These are phyloP conservation scores for Hyles lineata DNA, from an alignment of 2,888 invertebrate species.

Conservation along the genomic window DNA sequence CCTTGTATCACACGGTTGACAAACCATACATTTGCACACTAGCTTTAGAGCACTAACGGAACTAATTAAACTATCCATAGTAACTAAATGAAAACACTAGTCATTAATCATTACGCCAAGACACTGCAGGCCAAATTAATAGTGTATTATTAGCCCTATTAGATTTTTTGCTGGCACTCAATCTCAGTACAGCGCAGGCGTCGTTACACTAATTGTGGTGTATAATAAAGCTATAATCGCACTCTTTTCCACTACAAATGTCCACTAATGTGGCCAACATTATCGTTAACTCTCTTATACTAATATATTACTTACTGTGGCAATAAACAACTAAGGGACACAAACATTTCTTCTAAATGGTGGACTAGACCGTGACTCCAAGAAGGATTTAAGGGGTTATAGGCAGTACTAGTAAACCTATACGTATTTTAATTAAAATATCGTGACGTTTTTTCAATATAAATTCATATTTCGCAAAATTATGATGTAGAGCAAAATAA, in stretches of 20 bases:
- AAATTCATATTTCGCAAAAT: too few species aligned
- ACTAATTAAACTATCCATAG: too few species aligned
- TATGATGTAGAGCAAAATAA: too few species aligned
- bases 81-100: not conserved
- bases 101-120: not conserved
- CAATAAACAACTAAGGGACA: not conserved
- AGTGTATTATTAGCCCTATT: slow-evolving; percentile 7
- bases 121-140: slow-evolving; percentile 18
- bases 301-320: slow-evolving; percentile 12
- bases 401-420: too few species aligned
- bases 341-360: not conserved
- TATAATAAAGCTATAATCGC: slow-evolving; percentile 63
- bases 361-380: too few species aligned
- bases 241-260: slow-evolving; percentile 54
- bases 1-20: too few species aligned
- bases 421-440: too few species aligned
- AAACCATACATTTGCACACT: too few species aligned
- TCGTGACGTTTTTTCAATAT: too few species aligned
- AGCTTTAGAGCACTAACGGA: too few species aligned
- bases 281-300: slow-evolving; percentile 41
- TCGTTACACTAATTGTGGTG: slow-evolving; percentile 52
- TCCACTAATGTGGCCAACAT: slow-evolving; percentile 54
- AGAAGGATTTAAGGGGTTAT: too few species aligned
- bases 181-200: slow-evolving; percentile 16
- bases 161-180: slow-evolving; percentile 15